These are phyloP conservation scores for Panopea generosa DNA, from an alignment of 2,888 invertebrate species.

Conservation along the genomic window DNA sequence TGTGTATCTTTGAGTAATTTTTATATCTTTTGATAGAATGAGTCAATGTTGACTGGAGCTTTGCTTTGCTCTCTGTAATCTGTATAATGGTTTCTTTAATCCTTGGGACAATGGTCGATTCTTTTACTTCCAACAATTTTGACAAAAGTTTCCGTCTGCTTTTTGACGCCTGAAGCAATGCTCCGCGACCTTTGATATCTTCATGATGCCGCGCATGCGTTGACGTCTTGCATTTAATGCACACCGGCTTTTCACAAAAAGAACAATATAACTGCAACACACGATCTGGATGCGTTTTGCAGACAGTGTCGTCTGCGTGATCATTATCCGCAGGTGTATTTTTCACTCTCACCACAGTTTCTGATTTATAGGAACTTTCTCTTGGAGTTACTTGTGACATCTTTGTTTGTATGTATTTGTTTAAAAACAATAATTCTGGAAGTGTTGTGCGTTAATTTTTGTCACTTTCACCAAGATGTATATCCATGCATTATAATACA, in stretches of 20 bases:
- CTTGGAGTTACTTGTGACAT: too few species aligned
- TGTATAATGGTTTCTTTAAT: slow-evolving; percentile 31
- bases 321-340: too few species aligned
- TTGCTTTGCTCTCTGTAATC: slow-evolving; percentile 34
- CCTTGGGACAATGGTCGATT: slow-evolving; percentile 14
- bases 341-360: too few species aligned
- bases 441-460: too few species aligned
- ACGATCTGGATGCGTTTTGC: slow-evolving; percentile 14
- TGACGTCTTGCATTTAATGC: slow-evolving; percentile 47
- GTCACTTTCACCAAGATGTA: too few species aligned
- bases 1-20: slow-evolving; percentile 30
- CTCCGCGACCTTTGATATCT: slow-evolving; percentile 44
- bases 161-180: slow-evolving; percentile 37
- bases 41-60: slow-evolving; percentile 21
- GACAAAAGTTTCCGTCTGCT: slow-evolving; percentile 26
- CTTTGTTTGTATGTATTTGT: too few species aligned
- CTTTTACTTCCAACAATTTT: slow-evolving; percentile 24
- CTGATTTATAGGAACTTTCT: too few species aligned
- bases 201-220: slow-evolving; percentile 50
- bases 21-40: slow-evolving; percentile 21
- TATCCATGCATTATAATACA: too few species aligned
- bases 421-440: too few species aligned
- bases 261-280: slow-evolving; percentile 39
- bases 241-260: slow-evolving; percentile 53
- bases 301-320: not conserved